Evolutionary conservation across 1,140 invertebrate species (phyloP), one percentile per base, ranked within the genome.

Genomic region (Rhizoglyphus robini): DNA sequence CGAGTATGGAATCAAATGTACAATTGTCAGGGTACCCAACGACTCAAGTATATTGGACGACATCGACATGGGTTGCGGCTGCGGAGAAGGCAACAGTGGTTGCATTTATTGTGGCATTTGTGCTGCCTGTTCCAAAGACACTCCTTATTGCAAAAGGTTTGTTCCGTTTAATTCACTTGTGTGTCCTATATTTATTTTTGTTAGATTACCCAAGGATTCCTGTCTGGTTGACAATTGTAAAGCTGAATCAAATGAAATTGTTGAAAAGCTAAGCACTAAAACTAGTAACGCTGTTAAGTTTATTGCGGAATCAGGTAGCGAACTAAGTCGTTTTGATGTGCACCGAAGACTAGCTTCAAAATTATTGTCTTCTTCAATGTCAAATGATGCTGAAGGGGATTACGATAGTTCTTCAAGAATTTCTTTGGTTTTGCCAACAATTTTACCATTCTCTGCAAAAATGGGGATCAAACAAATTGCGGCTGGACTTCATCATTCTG

Each of bases 401-500:
- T 74, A 71, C 71, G 79, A 80, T 34, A 73, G 72, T 47, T 72
- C 74, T 18, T 73, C 73, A 48, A 79, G 79, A 67, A 80, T 88
- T 65, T 82, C 83, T n/a, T 84, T 83, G 69, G 77, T 94, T 63
- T 83, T 89, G 51, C 90, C 90, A 20, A 86, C 86, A 3, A 81
- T 83, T 70, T 79, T 93, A 18, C 58, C 58, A 36, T 29, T 64
- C 1, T 76, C 80, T 58, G 74, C 93, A 51, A 84, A 74, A 65
- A 83, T 74, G 69, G 72, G 75, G 25, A 82, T 90, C 41, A 78
- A 84, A 30, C 87, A 92, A 75, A 83, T 95, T 25, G 82, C 88
- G 1, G 92, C 88, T 76, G 92, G 92, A 8, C 79, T 94, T 49
- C 90, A 95, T 75, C 92, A 96, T 77, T 67, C 73, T 81, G 83